These are phyloP conservation scores for Rhinichthys osculus DNA, from an alignment of 2,797 vertebrate genomes.

Conservation along the genomic window DNA sequence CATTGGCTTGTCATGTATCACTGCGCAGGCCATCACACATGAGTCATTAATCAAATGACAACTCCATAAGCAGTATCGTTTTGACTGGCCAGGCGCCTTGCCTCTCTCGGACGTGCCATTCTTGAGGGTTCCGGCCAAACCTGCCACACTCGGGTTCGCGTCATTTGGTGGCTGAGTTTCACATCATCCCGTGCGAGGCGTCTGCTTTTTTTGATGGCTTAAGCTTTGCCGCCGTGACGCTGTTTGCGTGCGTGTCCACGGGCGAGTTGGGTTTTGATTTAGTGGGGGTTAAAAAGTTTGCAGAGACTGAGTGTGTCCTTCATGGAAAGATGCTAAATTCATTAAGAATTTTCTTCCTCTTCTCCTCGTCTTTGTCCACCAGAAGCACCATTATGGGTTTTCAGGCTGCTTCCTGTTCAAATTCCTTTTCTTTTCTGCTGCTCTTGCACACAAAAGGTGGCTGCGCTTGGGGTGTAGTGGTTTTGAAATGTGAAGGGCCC, in stretches of 20 bases:
- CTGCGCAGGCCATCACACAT: constrained; percentile 74
- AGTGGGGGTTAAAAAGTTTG: constrained; percentile 41
- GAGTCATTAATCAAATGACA: constrained; percentile 81
- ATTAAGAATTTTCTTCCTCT: constrained; percentile 79
- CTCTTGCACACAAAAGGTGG: constrained; percentile 85
- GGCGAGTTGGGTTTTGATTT: constrained; percentile 27
- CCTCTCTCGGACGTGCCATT: constrained; percentile 51
- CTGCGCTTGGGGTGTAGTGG: constrained; percentile 79
- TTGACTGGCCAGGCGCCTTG: constrained; percentile 63
- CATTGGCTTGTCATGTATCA: constrained; percentile 78
- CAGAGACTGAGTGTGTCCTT: constrained; percentile 70
- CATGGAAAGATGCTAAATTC: constrained; percentile 82
- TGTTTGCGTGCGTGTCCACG: constrained; percentile 7
- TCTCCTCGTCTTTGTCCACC: constrained; percentile 76
- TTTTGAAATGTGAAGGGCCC: constrained; percentile 78
- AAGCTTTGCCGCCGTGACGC: background rate
- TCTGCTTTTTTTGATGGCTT: constrained; percentile 8
- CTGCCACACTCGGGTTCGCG: constrained; percentile 19
- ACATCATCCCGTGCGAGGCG: background rate
- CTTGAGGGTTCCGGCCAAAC: constrained; percentile 33
- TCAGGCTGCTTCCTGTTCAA: constrained; percentile 88
- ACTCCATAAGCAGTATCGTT: constrained; percentile 64
- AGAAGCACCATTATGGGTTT: constrained; percentile 88
- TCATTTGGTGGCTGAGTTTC: constrained; percentile 29
- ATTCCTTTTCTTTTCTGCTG: constrained; percentile 79